Evolutionary conservation across 92 coral and sea anemone species (phyloP).

Genomic region (Plumapathes pennacea): DNA sequence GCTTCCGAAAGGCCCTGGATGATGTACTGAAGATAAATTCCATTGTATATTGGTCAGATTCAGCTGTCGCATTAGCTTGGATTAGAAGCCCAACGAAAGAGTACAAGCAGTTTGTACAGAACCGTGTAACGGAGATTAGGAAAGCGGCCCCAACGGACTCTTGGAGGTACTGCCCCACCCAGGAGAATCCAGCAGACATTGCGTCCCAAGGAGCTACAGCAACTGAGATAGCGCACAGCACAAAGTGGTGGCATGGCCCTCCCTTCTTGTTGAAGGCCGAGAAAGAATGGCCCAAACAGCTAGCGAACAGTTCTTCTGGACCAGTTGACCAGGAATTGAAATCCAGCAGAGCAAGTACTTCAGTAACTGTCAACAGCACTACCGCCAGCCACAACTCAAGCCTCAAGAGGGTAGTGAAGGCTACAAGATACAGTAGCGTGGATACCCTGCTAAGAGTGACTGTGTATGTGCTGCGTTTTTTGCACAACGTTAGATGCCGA

Average conservation of each 20-base stretch:
- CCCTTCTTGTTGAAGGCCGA: slow-evolving; percentile 14
- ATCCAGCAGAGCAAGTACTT: too few relatives aligned
- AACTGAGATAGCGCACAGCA: slow-evolving; percentile 4
- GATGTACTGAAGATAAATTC: slow-evolving; percentile 10
- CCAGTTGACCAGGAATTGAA: too few relatives aligned
- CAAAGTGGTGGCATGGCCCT: slow-evolving; percentile 25
- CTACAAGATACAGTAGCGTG: slow-evolving; percentile 26
- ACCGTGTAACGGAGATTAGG: slow-evolving; percentile 30
- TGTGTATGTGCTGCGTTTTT: slow-evolving; percentile 35
- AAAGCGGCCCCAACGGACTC: not conserved
- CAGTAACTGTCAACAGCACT: too few relatives aligned
- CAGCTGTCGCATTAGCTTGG: slow-evolving; percentile 30
- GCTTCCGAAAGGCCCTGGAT: slow-evolving; percentile 18
- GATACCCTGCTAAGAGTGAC: slow-evolving; percentile 35
- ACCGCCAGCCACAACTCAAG: too few relatives aligned
- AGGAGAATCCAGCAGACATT: slow-evolving; percentile 17
- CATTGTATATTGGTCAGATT: slow-evolving; percentile 44
- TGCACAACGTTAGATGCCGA: slow-evolving; percentile 26
- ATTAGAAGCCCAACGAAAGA: slow-evolving; percentile 24
- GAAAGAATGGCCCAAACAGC: slow-evolving; percentile 8
- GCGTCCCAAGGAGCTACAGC: slow-evolving; percentile 8
- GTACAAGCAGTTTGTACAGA: slow-evolving; percentile 44
- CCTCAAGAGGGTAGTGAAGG: slow-evolving; percentile 10
- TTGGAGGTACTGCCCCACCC: not conserved
- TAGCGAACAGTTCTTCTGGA: not conserved